These are phyloP conservation scores for Alviniconcha strummeri DNA, from an alignment of 2,888 invertebrate species.

Conservation along the genomic window DNA sequence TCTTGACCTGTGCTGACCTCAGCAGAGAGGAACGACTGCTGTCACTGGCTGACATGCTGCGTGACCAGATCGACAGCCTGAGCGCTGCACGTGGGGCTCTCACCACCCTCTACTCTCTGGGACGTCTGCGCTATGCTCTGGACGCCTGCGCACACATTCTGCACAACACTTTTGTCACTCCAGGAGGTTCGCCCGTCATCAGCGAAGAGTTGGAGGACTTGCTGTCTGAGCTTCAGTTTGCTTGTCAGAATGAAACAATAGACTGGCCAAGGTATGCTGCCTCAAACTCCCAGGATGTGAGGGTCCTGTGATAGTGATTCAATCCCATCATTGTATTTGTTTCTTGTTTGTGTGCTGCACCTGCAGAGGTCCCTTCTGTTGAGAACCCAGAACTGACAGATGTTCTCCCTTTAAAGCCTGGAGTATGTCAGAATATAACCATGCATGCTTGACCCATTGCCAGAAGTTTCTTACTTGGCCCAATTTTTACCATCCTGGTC, in stretches of 20 bases:
- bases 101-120: conserved; percentile 37
- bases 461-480: no score
- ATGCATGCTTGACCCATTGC: no score
- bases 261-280: conserved; percentile 49
- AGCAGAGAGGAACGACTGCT: background rate
- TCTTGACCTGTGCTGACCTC: background rate
- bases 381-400: no score
- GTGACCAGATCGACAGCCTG: background rate
- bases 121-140: conserved; percentile 35
- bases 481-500: no score
- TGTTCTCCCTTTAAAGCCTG: no score
- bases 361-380: no score
- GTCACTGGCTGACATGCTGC: conserved; percentile 1
- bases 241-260: conserved; percentile 6
- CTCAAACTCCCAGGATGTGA: no score
- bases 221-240: background rate
- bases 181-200: conserved; percentile 44
- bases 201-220: background rate
- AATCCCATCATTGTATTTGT: no score
- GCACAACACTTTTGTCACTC: conserved; percentile 46
- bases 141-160: conserved; percentile 40
- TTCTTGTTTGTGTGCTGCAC: no score
- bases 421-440: no score
- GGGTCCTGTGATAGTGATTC: no score
- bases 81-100: background rate